Conservation (phyloP, 2,113 vertebrate species). For the human (Homo sapiens) region GRCh38 chr6:161629501-161630000, state of each 20-base stretch:
- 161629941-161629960: not conserved
- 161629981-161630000: accelerated
- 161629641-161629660: accelerated
- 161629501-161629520: not conserved
- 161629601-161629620: accelerated
- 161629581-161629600: not conserved
- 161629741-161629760: not conserved
- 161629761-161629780: not conserved
- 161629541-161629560: not conserved
- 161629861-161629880: not conserved
- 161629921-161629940: not conserved
- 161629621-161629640: not conserved
- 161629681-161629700: too few species aligned
- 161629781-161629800: not conserved
- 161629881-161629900: not conserved
- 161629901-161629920: not conserved
- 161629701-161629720: not conserved
- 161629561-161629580: accelerated
- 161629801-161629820: not conserved
- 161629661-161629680: too few species aligned
- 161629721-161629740: not conserved
- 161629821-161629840: not conserved
- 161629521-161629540: not conserved
- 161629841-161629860: not conserved
- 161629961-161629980: not conserved